Percentiles rank a stretch among this genome's conserved stretches.
These are phyloP conservation scores for Phaethon lepturus DNA, from an alignment of 2,113 vertebrate species.

Conservation along the genomic window DNA sequence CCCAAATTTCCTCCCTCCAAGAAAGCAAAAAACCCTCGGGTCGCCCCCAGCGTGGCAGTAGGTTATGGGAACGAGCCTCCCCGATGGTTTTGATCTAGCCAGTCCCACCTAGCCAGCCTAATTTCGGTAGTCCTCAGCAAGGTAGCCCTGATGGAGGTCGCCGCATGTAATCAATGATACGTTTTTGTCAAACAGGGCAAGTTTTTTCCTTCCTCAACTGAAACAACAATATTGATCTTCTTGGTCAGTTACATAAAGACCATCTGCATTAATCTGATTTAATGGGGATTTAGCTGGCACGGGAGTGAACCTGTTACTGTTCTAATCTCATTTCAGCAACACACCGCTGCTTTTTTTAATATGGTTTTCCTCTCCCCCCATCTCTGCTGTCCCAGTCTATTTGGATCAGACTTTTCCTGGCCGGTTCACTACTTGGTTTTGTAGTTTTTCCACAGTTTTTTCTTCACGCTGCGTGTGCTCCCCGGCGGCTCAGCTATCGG, in stretches of 20 bases:
- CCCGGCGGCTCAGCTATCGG: neutral
- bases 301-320: conserved; percentile 60
- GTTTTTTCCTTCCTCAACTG: conserved; percentile 29
- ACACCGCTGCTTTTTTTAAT: conserved; percentile 41
- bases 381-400: neutral
- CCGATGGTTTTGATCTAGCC: too few relatives aligned
- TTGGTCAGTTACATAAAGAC: conserved; percentile 71
- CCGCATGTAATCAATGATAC: conserved; percentile 10
- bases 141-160: neutral
- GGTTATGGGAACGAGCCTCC: neutral
- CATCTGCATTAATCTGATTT: conserved; percentile 77
- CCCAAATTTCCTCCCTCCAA: neutral
- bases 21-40: neutral
- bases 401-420: conserved; percentile 1
- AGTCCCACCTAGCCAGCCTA: neutral
- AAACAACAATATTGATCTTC: conserved; percentile 76
- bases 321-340: conserved; percentile 67
- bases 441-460: neutral
- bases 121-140: neutral
- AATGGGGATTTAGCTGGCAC: conserved; percentile 70
- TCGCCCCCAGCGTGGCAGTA: accelerated
- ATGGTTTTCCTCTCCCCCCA: neutral
- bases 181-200: conserved; percentile 54
- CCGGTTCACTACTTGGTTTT: neutral
- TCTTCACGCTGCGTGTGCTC: neutral